Conservation (phyloP, 2,888 invertebrate genomes). For the Drosophila paranaensis region DNA sequence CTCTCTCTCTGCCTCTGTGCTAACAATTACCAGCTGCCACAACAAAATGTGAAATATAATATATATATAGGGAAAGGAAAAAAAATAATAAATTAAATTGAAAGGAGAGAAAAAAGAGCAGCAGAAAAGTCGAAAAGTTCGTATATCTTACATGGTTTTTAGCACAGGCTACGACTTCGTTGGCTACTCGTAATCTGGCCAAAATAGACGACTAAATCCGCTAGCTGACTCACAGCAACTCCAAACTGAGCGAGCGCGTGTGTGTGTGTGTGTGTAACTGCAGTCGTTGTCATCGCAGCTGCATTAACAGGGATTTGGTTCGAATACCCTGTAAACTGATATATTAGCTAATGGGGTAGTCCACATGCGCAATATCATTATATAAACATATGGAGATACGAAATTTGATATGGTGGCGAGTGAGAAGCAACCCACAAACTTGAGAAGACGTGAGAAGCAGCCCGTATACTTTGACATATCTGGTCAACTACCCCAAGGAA, state of each 20-base stretch:
- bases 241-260: conserved; percentile 1
- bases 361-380: too few relatives aligned
- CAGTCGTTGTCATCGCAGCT: conserved; percentile 55
- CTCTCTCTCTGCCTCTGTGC: conserved; percentile 30
- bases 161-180: conserved; percentile 36
- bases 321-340: conserved; percentile 33
- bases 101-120: neutral
- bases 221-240: conserved; percentile 37
- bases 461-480: neutral
- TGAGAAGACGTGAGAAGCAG: too few relatives aligned
- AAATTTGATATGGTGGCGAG: neutral
- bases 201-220: conserved; percentile 72
- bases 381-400: too few relatives aligned
- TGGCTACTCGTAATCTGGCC: conserved; percentile 59
- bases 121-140: conserved; percentile 18
- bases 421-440: neutral
- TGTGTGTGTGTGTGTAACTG: conserved; percentile 27
- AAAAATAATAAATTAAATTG: conserved; percentile 5
- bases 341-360: neutral
- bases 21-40: conserved; percentile 72
- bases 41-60: conserved; percentile 17
- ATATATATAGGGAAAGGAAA: neutral
- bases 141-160: conserved; percentile 49
- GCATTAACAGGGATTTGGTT: conserved; percentile 67
- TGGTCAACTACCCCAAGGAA: neutral